Conservation (phyloP, 2,888 invertebrate species). For the Cheilosia urbana region DNA sequence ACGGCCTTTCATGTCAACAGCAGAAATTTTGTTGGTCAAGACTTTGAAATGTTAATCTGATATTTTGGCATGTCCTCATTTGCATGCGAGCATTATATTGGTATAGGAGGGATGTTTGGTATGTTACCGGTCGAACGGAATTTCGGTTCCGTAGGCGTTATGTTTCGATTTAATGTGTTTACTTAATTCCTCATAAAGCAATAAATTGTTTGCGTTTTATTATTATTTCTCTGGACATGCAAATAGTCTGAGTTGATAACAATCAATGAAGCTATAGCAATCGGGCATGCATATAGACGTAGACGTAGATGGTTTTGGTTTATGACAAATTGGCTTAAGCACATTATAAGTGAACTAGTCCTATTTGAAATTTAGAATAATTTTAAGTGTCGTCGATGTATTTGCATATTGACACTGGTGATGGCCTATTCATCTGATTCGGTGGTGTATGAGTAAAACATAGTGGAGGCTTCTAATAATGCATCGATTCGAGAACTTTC, state of each 20-base stretch:
- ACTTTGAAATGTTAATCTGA: conserved; percentile 68
- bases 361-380: no score
- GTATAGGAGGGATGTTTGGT: conserved; percentile 4
- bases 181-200: conserved; percentile 62
- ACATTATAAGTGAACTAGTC: no score
- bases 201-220: conserved; percentile 64
- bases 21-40: conserved; percentile 66
- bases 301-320: no score
- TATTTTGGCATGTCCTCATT: conserved; percentile 65
- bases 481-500: no score
- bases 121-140: conserved; percentile 33
- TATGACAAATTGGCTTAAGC: no score
- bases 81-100: conserved; percentile 47
- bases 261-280: conserved; percentile 1
- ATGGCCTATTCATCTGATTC: no score
- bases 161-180: conserved; percentile 62
- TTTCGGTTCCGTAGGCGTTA: conserved; percentile 53
- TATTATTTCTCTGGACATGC: conserved; percentile 56
- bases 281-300: background rate
- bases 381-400: no score
- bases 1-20: conserved; percentile 69
- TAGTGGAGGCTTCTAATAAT: no score
- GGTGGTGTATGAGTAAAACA: no score
- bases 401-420: no score
- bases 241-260: conserved; percentile 27